phyloP scores from a whole-genome alignment of 2,888 invertebrate species.

The Caenorhabditis sp. region DNA sequence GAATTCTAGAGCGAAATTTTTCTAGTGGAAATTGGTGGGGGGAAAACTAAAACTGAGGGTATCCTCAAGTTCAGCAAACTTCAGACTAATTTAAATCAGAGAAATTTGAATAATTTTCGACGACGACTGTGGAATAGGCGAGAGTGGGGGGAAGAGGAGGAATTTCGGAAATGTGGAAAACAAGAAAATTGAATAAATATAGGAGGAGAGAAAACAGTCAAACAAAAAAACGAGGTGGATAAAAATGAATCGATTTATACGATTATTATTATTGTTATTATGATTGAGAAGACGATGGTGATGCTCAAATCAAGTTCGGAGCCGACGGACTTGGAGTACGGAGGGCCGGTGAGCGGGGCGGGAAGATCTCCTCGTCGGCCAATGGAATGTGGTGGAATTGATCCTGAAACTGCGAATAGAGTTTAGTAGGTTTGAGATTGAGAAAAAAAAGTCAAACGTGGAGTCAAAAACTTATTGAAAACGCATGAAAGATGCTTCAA shows the following conservation, averaged over 20 bases:
- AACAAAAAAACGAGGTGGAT: neutral
- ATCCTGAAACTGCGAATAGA: conserved; percentile 26
- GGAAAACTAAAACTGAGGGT: too few relatives aligned
- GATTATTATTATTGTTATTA: neutral
- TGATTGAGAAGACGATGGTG: neutral
- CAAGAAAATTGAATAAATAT: neutral
- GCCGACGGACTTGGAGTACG: conserved; percentile 51
- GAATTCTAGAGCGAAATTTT: too few relatives aligned
- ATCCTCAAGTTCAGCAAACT: too few relatives aligned
- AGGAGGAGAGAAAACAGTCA: neutral
- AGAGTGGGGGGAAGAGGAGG: too few relatives aligned
- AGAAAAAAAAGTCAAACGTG: neutral
- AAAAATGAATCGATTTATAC: neutral
- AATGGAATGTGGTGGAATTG: conserved; percentile 34
- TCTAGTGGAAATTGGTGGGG: too few relatives aligned
- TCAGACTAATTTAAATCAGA: too few relatives aligned
- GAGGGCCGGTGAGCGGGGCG: conserved; percentile 38
- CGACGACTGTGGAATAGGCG: too few relatives aligned
- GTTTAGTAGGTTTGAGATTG: neutral
- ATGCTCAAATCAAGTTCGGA: conserved; percentile 3
- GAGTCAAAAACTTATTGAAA: too few relatives aligned
- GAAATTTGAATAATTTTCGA: too few relatives aligned
- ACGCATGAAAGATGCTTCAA: too few relatives aligned
- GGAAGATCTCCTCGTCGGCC: conserved; percentile 48
- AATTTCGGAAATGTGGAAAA: neutral